Conservation (phyloP, 2,888 invertebrate species). For the Sinhomidia bicolor region DNA sequence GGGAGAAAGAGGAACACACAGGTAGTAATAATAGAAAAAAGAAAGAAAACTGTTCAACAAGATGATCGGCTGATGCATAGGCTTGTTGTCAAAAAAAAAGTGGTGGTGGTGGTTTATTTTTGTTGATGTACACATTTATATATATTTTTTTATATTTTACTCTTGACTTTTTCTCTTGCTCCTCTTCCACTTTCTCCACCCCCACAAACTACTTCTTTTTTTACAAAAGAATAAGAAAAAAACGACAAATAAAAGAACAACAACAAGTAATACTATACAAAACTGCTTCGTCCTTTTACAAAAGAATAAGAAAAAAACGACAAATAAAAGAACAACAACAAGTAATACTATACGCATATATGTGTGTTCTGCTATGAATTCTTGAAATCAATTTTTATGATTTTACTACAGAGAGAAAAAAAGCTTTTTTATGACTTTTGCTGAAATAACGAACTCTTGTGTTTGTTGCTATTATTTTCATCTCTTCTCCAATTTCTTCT, state of each 20-base stretch:
- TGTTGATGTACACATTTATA: not conserved
- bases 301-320: too few relatives aligned
- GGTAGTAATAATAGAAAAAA: slow-evolving; percentile 27
- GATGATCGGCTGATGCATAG: too few relatives aligned
- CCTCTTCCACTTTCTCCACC: not conserved
- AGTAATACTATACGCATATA: slow-evolving; percentile 10
- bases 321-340: not conserved
- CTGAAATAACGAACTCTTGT: not conserved
- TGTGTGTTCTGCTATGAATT: slow-evolving; percentile 68
- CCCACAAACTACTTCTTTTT: not conserved
- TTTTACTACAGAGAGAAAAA: slow-evolving; percentile 63
- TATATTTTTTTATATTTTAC: not conserved
- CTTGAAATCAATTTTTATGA: slow-evolving; percentile 76
- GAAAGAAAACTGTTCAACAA: not conserved
- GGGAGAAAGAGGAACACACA: not conserved
- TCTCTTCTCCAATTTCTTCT: slow-evolving; percentile 33
- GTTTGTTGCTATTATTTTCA: slow-evolving; percentile 60
- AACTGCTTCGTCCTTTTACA: not conserved
- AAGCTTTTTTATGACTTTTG: slow-evolving; percentile 46
- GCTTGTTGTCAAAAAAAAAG: too few relatives aligned
- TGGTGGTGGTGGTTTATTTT: too few relatives aligned
- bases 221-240: too few relatives aligned
- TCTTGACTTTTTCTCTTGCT: slow-evolving; percentile 35
- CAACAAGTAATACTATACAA: not conserved
- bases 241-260: not conserved